Percentiles rank a stretch among this genome's conserved stretches.
phyloP scores from a whole-genome alignment of 2,888 invertebrate species.

The Iselma pallidipennis region DNA sequence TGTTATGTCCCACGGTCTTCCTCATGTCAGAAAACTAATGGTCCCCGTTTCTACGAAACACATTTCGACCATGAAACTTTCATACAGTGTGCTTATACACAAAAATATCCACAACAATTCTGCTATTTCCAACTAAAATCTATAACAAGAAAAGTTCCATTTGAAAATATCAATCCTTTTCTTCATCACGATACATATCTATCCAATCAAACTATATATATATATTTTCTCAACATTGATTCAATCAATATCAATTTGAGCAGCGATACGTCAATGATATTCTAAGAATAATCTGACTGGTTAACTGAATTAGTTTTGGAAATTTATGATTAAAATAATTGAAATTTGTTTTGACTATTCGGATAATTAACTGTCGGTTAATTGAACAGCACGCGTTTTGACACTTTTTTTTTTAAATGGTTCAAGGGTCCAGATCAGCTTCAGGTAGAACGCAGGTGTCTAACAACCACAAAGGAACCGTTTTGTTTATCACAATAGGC shows the following conservation, averaged over 20 bases:
- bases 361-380: constrained; percentile 2
- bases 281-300: background rate
- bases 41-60: constrained; percentile 22
- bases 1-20: constrained; percentile 28
- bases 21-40: constrained; percentile 26
- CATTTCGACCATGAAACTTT: constrained; percentile 25
- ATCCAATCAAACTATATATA: background rate
- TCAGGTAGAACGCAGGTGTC: constrained; percentile 24
- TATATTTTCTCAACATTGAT: background rate
- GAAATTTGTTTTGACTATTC: background rate
- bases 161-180: background rate
- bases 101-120: constrained; percentile 7
- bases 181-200: background rate
- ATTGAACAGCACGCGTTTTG: constrained; percentile 16
- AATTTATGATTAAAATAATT: background rate
- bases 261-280: background rate
- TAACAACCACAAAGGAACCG: constrained; percentile 6
- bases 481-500: constrained; percentile 21
- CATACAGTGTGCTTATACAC: background rate
- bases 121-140: background rate
- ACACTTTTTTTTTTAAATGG: constrained; percentile 15
- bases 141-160: background rate
- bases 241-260: background rate
- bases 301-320: too few species aligned
- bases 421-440: constrained; percentile 19